phyloP scores from a whole-genome alignment of 2,888 invertebrate genomes.

The Thalpophila matura region DNA sequence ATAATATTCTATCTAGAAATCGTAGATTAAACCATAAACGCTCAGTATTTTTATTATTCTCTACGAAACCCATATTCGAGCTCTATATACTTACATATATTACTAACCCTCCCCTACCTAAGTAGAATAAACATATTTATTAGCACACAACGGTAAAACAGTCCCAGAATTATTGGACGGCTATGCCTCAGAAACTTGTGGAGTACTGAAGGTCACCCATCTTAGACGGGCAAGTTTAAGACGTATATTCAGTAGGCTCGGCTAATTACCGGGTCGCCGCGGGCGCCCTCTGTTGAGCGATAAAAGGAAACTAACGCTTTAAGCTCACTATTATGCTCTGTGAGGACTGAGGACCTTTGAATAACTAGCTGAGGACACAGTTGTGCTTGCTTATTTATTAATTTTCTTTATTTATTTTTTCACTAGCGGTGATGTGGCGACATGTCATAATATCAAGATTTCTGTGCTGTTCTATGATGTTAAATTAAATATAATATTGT shows the following conservation, averaged over 20 bases:
- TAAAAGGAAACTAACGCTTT: constrained; percentile 55
- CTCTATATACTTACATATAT: no score
- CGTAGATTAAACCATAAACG: no score
- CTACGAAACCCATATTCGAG: no score
- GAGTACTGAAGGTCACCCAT: constrained; percentile 27
- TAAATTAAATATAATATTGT: no score
- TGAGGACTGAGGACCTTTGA: neutral
- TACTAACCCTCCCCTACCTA: no score
- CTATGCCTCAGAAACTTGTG: constrained; percentile 14
- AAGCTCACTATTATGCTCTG: constrained; percentile 42
- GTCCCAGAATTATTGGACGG: neutral
- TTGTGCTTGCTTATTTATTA: neutral
- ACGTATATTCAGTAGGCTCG: constrained; percentile 30
- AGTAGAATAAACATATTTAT: no score
- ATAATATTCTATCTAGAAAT: no score
- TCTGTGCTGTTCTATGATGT: no score
- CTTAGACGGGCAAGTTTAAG: constrained; percentile 37
- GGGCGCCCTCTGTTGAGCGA: constrained; percentile 51
- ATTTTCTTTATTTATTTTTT: neutral
- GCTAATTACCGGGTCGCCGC: constrained; percentile 50
- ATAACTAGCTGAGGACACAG: constrained; percentile 3
- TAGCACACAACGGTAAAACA: neutral
- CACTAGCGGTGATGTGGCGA: no score
- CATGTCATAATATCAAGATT: no score
- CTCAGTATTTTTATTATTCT: no score